Evolutionary conservation across 1,140 invertebrate species (phyloP).

Genomic region (Teleogryllus occipitalis): DNA sequence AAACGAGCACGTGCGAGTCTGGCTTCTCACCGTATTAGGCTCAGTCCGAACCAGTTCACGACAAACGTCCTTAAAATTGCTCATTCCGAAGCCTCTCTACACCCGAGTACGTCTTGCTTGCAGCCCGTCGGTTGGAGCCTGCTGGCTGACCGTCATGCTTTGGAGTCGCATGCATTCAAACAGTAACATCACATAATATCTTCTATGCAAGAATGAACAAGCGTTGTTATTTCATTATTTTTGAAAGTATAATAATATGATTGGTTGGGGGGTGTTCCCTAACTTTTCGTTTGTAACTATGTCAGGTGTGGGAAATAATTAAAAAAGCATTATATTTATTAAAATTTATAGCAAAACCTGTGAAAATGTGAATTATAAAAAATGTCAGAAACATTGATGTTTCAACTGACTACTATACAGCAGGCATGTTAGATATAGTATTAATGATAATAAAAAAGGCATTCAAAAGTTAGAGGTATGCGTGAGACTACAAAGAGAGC

Average conservation of each 20-base stretch:
- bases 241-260: too few species aligned
- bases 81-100: not conserved
- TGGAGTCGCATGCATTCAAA: not conserved
- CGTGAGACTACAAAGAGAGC: not conserved
- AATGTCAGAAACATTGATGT: not conserved
- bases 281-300: conserved; percentile 1
- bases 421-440: not conserved
- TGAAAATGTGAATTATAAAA: not conserved
- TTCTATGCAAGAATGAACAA: too few species aligned
- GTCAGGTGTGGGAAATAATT: not conserved
- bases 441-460: not conserved
- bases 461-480: not conserved
- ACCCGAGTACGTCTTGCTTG: not conserved
- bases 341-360: not conserved
- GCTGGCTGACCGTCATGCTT: not conserved
- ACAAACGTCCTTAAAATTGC: too few species aligned
- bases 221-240: too few species aligned
- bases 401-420: not conserved
- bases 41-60: too few species aligned
- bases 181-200: not conserved
- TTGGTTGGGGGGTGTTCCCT: not conserved
- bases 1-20: too few species aligned
- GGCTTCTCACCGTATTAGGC: too few species aligned
- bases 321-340: not conserved
- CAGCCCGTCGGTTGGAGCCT: too few species aligned